phyloP scores from a whole-genome alignment of 1,140 invertebrate species.

The Drosophila guanche region DNA sequence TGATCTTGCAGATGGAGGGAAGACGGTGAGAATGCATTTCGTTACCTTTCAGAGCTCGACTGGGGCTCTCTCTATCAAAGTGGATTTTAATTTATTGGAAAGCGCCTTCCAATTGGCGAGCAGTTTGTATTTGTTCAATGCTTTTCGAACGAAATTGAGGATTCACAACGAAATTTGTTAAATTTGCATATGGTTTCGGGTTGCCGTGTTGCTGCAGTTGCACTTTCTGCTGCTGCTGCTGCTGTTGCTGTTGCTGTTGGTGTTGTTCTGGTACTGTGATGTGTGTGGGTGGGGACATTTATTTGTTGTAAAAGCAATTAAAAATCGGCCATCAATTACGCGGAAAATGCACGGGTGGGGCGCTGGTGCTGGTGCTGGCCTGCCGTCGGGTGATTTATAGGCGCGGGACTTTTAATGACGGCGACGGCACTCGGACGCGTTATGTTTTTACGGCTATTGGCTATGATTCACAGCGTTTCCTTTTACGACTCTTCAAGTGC shows the following conservation, averaged over 20 bases:
- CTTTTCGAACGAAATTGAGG: constrained; percentile 59
- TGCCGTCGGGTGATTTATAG: constrained; percentile 76
- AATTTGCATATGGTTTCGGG: constrained; percentile 64
- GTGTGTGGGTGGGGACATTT: constrained; percentile 47
- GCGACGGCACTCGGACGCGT: constrained; percentile 55
- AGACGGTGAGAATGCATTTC: constrained; percentile 46
- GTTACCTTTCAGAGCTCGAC: constrained; percentile 61
- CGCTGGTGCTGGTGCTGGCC: constrained; percentile 15
- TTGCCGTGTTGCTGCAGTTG: constrained; percentile 52
- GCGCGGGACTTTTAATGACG: constrained; percentile 69
- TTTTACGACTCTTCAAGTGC: constrained; percentile 53
- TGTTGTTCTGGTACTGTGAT: not conserved
- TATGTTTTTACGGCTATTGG: constrained; percentile 46
- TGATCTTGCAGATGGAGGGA: constrained; percentile 22
- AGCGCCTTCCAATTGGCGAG: constrained; percentile 38
- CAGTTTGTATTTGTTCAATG: constrained; percentile 47
- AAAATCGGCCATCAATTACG: constrained; percentile 74
- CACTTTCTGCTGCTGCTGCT: constrained; percentile 34
- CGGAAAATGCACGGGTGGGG: constrained; percentile 62
- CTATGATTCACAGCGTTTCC: constrained; percentile 25
- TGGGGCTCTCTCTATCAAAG: constrained; percentile 52
- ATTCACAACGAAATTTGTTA: constrained; percentile 81
- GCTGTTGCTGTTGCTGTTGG: constrained; percentile 18
- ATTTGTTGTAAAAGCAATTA: constrained; percentile 81
- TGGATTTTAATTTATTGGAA: constrained; percentile 22